These are phyloP conservation scores for Sialis lutaria DNA, from an alignment of 2,888 invertebrate genomes.

Conservation along the genomic window DNA sequence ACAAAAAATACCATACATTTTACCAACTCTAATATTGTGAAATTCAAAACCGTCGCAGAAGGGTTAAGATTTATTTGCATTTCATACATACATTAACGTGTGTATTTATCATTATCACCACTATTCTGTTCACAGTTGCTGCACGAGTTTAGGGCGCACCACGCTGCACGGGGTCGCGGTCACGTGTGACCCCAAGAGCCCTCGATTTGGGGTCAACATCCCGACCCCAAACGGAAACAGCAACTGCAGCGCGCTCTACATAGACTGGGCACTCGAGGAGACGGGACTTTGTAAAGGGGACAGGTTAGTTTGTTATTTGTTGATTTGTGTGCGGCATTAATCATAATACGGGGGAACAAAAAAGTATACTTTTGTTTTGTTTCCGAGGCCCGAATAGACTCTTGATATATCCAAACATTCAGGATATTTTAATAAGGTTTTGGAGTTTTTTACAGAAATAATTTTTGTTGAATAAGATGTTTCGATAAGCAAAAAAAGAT, in stretches of 20 bases:
- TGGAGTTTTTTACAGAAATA: no score
- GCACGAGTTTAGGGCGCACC: slow-evolving; percentile 11
- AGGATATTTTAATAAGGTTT: no score
- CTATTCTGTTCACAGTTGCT: neutral
- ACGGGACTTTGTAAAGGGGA: slow-evolving; percentile 60
- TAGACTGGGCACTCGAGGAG: slow-evolving; percentile 73
- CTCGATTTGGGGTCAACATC: slow-evolving; percentile 46
- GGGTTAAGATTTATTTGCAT: neutral
- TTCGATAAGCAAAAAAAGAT: no score
- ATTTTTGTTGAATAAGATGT: no score
- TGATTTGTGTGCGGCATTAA: no score
- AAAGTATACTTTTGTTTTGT: no score
- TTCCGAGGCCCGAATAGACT: no score
- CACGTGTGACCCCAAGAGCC: slow-evolving; percentile 48
- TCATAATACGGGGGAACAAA: no score
- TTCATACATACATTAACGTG: neutral
- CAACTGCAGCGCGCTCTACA: slow-evolving; percentile 33
- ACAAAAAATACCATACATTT: neutral
- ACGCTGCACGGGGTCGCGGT: slow-evolving; percentile 49
- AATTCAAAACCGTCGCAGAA: neutral
- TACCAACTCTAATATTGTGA: neutral
- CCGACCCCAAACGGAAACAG: neutral
- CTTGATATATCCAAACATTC: no score
- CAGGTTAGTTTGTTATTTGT: slow-evolving; percentile 27
- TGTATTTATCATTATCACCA: no score